Conservation (phyloP, 2,113 vertebrate genomes). For the Sterrhoptilus dennistouni region DNA sequence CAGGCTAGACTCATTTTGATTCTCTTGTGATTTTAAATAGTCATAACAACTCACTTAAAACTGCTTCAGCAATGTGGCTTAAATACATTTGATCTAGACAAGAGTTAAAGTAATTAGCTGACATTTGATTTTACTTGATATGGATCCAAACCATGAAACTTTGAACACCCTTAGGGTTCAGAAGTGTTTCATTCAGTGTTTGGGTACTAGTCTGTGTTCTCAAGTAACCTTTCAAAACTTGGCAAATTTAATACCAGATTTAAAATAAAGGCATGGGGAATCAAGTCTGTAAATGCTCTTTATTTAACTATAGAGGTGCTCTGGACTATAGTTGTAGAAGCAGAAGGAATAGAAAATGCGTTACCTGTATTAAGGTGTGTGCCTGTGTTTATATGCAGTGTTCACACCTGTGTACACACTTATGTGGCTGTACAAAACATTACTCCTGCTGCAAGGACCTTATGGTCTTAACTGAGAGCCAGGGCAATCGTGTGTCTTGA, state of each 20-base stretch:
- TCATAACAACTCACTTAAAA: constrained; percentile 48
- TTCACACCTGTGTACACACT: background rate
- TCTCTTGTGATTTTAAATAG: constrained; percentile 36
- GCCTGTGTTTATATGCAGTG: background rate
- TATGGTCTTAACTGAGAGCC: background rate
- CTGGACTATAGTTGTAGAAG: background rate
- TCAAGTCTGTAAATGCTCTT: background rate
- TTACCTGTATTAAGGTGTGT: background rate
- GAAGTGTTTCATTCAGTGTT: constrained; percentile 31
- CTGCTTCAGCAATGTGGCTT: background rate
- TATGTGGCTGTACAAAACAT: background rate
- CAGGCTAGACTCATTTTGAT: background rate
- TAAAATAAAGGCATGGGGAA: background rate
- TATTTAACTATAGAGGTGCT: background rate
- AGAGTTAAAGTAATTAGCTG: constrained; percentile 58
- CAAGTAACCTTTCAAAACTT: constrained; percentile 41
- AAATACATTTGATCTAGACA: constrained; percentile 41
- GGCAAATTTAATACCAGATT: background rate
- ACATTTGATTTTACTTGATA: constrained; percentile 49
- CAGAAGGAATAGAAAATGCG: background rate
- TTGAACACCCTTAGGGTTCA: constrained; percentile 34
- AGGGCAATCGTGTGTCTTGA: background rate
- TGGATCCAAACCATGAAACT: constrained; percentile 52
- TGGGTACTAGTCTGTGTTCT: constrained; percentile 35
- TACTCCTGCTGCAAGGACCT: background rate